A percentile compares a stretch with the other conserved stretches of the same genome.
phyloP scores from a whole-genome alignment of 1,140 invertebrate species.

The Caerostris darwini region DNA sequence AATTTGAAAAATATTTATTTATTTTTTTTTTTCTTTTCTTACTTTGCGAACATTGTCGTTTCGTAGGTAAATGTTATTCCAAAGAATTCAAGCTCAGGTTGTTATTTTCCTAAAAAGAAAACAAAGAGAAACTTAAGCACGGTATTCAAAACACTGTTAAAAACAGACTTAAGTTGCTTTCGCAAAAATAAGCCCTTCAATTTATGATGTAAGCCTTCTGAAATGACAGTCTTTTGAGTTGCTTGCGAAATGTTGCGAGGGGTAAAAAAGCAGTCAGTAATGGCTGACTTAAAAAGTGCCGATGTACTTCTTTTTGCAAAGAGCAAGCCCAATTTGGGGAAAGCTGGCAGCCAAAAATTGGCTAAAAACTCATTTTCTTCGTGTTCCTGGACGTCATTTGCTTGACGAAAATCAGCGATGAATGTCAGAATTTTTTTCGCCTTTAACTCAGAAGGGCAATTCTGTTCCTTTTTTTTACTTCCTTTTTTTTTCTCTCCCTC shows the following conservation, averaged over 20 bases:
- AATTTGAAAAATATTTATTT: neutral
- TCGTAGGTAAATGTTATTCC: slow-evolving; percentile 33
- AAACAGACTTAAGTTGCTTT: slow-evolving; percentile 6
- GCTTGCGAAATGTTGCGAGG: neutral
- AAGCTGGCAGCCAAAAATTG: slow-evolving; percentile 50
- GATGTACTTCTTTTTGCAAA: slow-evolving; percentile 12
- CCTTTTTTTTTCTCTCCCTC: neutral
- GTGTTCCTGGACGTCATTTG: slow-evolving; percentile 67
- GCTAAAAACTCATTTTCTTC: slow-evolving; percentile 70
- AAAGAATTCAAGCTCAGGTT: neutral
- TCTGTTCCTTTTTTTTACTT: neutral
- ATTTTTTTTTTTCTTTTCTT: neutral
- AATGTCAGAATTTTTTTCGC: slow-evolving; percentile 54
- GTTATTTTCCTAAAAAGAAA: neutral
- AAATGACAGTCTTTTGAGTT: slow-evolving; percentile 53
- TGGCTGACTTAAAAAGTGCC: slow-evolving; percentile 58
- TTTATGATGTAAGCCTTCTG: slow-evolving; percentile 65
- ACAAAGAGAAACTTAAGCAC: neutral
- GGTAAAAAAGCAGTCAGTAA: slow-evolving; percentile 20
- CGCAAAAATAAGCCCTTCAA: slow-evolving; percentile 61
- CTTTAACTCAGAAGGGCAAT: neutral
- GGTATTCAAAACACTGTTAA: slow-evolving; percentile 28
- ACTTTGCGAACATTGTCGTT: neutral
- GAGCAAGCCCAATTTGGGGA: slow-evolving; percentile 49
- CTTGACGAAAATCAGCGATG: slow-evolving; percentile 73